Base-by-base conservation (phyloP, 2,888 invertebrate genomes). In the Syrphus vitripennis region DNA sequence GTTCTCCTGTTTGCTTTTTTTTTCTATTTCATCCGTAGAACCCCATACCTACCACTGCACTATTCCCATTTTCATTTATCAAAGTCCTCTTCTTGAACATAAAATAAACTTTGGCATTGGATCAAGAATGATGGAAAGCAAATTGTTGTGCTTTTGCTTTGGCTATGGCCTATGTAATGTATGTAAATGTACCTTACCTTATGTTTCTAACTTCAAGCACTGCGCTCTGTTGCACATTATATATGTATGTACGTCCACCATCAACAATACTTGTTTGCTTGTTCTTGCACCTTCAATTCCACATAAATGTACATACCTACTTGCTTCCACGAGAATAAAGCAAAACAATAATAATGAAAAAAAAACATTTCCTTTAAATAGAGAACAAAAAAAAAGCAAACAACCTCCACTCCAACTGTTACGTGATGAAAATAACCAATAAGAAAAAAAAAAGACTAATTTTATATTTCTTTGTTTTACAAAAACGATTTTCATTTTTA, bases 401-500 rank as follows among this genome's bases (percentile, higher is more conserved):
- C 6, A 29, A 74, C 12, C 19, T 24, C 29, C 37, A 40, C 19
- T 24, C 29, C 37, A 40, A 69, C 78, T 50, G 48, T 79, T 79
- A 67, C 75, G 76, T 71, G 83, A 55, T 34, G 34, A 71, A 76
- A 80, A 55, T 72, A 19, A 7, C 29, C 6, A 4, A 10, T n/a
- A n/a, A 21, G 31, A 63, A 80, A 67, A 55, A 59, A 63, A 84
- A 80, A 84, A 71, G 53, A 26, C 55, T 16, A 21, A 34, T 24
- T 48, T 31, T 19, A 7, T 48, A 26, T 29, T 59, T 48, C 37
- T 34, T 14, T 72, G 65, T 84, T 84, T 84, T 84, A 84, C 81
- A 81, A 84, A 84, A 84, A 84, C 80, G 67, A 81, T 72, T 67
- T 81, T 84, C 59, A 84, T 61, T 84, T 81, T n/a, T n/a, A n/a